These are phyloP conservation scores for Coptodon rendalli DNA, from an alignment of 2,113 vertebrate species.

Conservation along the genomic window DNA sequence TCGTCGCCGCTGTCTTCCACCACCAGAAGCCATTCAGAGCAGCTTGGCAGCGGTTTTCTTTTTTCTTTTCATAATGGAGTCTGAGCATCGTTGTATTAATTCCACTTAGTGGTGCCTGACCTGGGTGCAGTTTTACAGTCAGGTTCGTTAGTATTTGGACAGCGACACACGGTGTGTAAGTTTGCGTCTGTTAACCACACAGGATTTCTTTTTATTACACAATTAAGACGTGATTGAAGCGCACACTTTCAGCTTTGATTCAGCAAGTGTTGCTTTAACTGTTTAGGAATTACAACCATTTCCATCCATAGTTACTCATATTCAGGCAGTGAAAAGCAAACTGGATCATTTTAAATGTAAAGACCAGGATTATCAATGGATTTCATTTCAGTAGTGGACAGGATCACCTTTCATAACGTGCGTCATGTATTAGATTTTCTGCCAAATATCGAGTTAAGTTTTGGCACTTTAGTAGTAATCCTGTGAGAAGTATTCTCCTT, in stretches of 20 bases:
- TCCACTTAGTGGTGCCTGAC: background rate
- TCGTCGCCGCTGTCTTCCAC: slow-evolving; percentile 1
- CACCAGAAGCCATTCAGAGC: background rate
- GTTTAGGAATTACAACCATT: background rate
- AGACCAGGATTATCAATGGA: background rate
- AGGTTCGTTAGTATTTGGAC: background rate
- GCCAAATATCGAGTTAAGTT: background rate
- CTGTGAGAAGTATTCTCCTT: background rate
- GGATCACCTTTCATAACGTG: background rate
- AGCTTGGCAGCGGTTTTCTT: background rate
- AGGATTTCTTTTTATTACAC: background rate
- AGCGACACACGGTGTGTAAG: fast-evolving
- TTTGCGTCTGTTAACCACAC: background rate
- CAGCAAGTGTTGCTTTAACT: background rate
- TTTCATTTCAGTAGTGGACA: background rate
- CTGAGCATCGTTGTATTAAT: background rate
- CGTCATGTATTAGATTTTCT: background rate
- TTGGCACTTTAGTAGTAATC: background rate
- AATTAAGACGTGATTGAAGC: background rate
- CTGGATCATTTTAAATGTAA: background rate
- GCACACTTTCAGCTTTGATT: background rate
- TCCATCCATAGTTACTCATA: background rate
- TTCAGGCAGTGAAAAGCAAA: background rate
- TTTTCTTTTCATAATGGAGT: background rate
- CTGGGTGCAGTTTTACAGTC: background rate